Evolutionary conservation across 2,113 vertebrate genomes (phyloP).

Genomic region (Dicrurus megarhynchus): DNA sequence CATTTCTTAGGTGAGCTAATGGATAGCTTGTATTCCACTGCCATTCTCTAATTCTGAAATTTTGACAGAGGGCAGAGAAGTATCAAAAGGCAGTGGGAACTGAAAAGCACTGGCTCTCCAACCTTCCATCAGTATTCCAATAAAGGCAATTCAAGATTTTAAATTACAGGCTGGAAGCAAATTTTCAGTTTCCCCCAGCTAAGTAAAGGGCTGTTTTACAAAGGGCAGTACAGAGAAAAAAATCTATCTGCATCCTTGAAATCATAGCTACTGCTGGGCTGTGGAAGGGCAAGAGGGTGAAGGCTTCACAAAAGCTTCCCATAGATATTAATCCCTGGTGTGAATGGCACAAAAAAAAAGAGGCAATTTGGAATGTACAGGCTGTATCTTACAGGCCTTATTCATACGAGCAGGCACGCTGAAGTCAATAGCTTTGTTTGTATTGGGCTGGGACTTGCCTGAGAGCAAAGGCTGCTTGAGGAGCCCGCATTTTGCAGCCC

Average conservation of each 20-base stretch:
- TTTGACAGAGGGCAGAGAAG: slow-evolving; percentile 6
- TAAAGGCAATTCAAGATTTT: slow-evolving; percentile 3
- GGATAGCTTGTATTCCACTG: not conserved
- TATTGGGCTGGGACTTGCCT: not conserved
- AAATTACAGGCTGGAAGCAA: not conserved
- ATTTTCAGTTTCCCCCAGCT: not conserved
- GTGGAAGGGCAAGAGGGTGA: slow-evolving; percentile 12
- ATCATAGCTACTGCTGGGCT: not conserved
- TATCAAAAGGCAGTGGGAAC: not conserved
- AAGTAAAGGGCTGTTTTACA: not conserved
- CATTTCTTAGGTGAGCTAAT: slow-evolving; percentile 40
- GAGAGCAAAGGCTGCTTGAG: not conserved
- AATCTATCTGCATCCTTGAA: not conserved
- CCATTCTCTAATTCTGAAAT: not conserved
- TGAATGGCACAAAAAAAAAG: slow-evolving; percentile 24
- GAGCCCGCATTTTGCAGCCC: not conserved
- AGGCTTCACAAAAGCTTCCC: slow-evolving; percentile 2
- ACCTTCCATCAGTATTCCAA: not conserved
- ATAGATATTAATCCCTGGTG: slow-evolving; percentile 24
- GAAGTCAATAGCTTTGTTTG: slow-evolving; percentile 50
- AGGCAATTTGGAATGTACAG: slow-evolving; percentile 27
- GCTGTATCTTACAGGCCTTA: not conserved
- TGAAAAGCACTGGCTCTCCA: not conserved
- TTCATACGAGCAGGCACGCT: not conserved
- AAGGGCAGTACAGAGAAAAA: not conserved